Base-by-base conservation (phyloP, 2,888 invertebrate genomes). In the Lutraria lutraria region DNA sequence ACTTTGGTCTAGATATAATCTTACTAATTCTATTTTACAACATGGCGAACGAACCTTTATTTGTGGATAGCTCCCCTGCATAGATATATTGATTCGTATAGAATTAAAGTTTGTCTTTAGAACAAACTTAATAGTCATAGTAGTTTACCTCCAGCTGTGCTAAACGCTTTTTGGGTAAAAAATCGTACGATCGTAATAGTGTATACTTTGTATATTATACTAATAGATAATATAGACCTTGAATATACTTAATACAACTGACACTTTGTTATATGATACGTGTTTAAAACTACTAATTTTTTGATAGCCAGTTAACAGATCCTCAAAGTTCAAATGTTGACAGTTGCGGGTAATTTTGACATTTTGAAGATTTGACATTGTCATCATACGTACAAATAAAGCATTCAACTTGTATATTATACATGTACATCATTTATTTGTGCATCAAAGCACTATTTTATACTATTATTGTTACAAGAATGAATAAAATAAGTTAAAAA, bases 81-180 rank as follows among this genome's bases (percentile, higher is more conserved):
- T 53, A 83, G 90, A 54, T 25, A 43, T 72, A 60, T 81, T 87
- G 87, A 89, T 89, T 87, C n/a, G 34, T 85, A 85, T 79, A 79
- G 89, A 87, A 90, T 87, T 83, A 88, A 90, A 86, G 31, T 54
- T 54, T 76, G 86, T 87, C 76, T 84, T 81, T 82, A 12, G 83
- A 72, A 68, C 63, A 88, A 86, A 83, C 80, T 53, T 68, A 43
- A 83, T 63, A 88, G 84, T 88, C 88, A 88, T 72, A 81, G 84
- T 54, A 54, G 8, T 68, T 72, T 82, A 31, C 90, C 90, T 88
- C 90, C 90, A 82, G 60, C 88, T 68, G 81, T 8, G 90, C 25
- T n/a, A 68, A 68, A 85, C 80, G 76, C 54, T 68, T 52, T 87
- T 86, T 86, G 89, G 25, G 2, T 12, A 68, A 68, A 86, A 81